Conservation (phyloP, 2,113 vertebrate genomes). For the Macaca nemestrina region DNA sequence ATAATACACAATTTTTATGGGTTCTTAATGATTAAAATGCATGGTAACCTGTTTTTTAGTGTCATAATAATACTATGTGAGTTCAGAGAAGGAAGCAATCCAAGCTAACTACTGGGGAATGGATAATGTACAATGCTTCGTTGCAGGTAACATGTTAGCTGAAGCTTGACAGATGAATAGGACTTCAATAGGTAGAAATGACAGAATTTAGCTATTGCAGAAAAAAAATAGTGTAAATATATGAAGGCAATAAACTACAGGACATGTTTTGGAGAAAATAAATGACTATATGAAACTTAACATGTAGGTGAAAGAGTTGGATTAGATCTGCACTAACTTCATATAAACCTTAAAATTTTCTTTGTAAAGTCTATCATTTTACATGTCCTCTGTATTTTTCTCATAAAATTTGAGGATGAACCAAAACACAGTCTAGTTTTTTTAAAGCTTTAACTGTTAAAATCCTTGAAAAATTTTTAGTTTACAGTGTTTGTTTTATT, state of each 20-base stretch:
- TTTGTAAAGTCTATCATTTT: conserved; percentile 38
- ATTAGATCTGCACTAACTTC: conserved; percentile 16
- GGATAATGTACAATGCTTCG: conserved; percentile 43
- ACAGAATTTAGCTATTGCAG: conserved; percentile 59
- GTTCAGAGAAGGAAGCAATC: conserved; percentile 6
- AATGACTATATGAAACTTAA: conserved; percentile 42
- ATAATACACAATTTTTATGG: background rate
- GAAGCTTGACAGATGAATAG: conserved; percentile 69
- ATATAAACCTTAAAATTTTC: conserved; percentile 40
- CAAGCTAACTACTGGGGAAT: background rate
- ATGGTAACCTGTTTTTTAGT: background rate
- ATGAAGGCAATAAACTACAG: conserved; percentile 58
- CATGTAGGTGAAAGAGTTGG: conserved; percentile 37
- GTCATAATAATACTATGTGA: conserved; percentile 17
- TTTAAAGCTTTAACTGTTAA: background rate
- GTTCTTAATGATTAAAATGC: conserved; percentile 2
- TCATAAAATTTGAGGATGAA: conserved; percentile 32
- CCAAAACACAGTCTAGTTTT: background rate
- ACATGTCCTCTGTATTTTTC: background rate
- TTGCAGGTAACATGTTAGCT: conserved; percentile 58
- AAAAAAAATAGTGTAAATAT: conserved; percentile 57
- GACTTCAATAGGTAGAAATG: conserved; percentile 67
- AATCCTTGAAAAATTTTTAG: background rate
- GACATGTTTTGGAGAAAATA: conserved; percentile 61
- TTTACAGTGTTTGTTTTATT: background rate